Percentiles rank a stretch among this genome's conserved stretches.
phyloP scores from a whole-genome alignment of 2,113 vertebrate genomes.

The Furnarius figulus region DNA sequence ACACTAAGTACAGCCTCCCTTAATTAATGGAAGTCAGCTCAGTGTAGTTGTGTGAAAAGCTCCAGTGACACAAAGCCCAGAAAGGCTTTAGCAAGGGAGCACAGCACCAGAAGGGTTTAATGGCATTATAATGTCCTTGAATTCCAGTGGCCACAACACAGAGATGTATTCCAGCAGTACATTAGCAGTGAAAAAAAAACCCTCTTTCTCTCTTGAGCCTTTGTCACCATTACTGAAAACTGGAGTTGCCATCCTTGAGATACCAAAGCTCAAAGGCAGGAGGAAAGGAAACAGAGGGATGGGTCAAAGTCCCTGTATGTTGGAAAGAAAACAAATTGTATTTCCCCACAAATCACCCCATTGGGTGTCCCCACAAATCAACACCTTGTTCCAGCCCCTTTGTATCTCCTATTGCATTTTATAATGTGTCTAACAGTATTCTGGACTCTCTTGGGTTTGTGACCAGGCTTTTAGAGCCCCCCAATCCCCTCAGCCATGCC shows the following conservation, averaged over 20 bases:
- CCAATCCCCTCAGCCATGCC: not conserved
- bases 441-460: not conserved
- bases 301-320: not conserved
- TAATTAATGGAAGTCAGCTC: constrained; percentile 32
- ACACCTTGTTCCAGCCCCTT: not conserved
- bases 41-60: not conserved
- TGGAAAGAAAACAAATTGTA: not conserved
- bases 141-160: not conserved
- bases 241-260: not conserved
- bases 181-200: not conserved
- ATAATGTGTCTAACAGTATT: not conserved
- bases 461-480: not conserved
- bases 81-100: constrained; percentile 9
- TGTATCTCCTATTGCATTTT: not conserved
- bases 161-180: not conserved
- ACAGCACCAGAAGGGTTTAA: constrained; percentile 40
- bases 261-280: not conserved
- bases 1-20: not conserved
- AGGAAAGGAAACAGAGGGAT: not conserved
- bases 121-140: constrained; percentile 24
- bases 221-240: not conserved
- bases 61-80: constrained; percentile 17
- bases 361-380: not conserved
- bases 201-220: not conserved
- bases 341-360: not conserved